These are phyloP conservation scores for Caligus rogercresseyi DNA, from an alignment of 1,140 invertebrate species.

Conservation along the genomic window DNA sequence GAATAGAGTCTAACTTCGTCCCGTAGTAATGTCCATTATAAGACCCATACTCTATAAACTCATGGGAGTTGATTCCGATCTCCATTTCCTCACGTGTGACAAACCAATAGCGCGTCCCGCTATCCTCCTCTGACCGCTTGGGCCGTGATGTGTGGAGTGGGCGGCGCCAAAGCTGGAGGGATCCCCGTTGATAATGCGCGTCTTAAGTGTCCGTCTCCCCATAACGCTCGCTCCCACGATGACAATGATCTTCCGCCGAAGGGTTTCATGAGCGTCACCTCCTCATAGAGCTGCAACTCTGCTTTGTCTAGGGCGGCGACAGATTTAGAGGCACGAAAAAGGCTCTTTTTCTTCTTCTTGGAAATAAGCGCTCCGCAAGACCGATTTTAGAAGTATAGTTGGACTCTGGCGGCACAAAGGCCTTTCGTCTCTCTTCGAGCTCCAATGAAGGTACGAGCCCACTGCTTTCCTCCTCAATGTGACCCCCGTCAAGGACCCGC, in stretches of 20 bases:
- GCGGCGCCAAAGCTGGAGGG: constrained; percentile 71
- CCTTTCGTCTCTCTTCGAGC: constrained; percentile 83
- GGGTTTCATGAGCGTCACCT: constrained; percentile 88
- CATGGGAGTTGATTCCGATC: constrained; percentile 65
- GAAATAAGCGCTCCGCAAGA: constrained; percentile 24
- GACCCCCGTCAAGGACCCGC: constrained; percentile 30
- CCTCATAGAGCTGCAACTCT: constrained; percentile 81
- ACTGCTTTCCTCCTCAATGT: constrained; percentile 34
- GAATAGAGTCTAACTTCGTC: constrained; percentile 26
- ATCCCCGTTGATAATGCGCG: constrained; percentile 75
- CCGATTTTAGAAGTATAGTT: constrained; percentile 86
- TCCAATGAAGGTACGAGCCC: constrained; percentile 81
- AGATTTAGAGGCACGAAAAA: constrained; percentile 32
- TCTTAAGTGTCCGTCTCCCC: constrained; percentile 81
- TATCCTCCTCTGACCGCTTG: constrained; percentile 16
- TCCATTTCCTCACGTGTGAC: constrained; percentile 79
- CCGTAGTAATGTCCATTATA: constrained; percentile 87
- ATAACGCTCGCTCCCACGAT: constrained; percentile 84
- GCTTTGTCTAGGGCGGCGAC: constrained; percentile 81
- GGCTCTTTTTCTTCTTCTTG: constrained; percentile 18
- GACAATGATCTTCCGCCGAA: constrained; percentile 80
- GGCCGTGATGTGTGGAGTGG: constrained; percentile 51
- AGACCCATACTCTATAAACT: constrained; percentile 87
- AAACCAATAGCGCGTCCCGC: constrained; percentile 36
- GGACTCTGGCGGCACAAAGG: constrained; percentile 82